Evolutionary conservation across 2,888 invertebrate genomes (phyloP).

Genomic region (Leptothorax acervorum): DNA sequence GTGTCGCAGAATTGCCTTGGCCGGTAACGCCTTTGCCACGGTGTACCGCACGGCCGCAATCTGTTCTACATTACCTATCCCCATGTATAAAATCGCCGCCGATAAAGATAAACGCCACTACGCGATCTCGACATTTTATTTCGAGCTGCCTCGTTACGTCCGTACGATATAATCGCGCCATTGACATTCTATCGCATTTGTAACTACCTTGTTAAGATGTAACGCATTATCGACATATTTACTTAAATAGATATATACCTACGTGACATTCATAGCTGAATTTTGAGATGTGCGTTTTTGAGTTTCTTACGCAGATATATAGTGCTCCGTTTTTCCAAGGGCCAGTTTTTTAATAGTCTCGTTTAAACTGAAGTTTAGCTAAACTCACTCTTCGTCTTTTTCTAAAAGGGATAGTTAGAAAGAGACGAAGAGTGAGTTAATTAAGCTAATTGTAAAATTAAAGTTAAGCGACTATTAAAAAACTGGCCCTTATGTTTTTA

Average conservation of each 20-base stretch:
- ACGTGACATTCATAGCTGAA: neutral
- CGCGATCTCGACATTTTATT: conserved; percentile 24
- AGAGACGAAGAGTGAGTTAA: too few species aligned
- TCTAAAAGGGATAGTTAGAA: too few species aligned
- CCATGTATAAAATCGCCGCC: conserved; percentile 31
- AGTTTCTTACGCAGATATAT: neutral
- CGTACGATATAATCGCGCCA: neutral
- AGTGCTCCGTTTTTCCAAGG: too few species aligned
- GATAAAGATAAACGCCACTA: conserved; percentile 4
- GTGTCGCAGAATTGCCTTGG: conserved; percentile 55
- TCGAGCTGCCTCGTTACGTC: neutral
- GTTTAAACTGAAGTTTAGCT: too few species aligned
- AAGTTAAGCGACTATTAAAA: too few species aligned
- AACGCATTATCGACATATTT: neutral
- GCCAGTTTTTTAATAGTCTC: too few species aligned
- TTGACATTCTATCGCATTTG: neutral
- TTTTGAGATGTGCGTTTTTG: too few species aligned
- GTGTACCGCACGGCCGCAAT: conserved; percentile 56
- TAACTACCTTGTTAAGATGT: neutral
- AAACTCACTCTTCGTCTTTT: too few species aligned
- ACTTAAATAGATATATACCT: neutral
- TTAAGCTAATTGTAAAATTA: too few species aligned
- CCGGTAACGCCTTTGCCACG: conserved; percentile 54
- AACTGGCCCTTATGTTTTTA: neutral
- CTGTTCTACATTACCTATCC: conserved; percentile 55